Evolutionary conservation across 2,888 invertebrate species (phyloP).

Genomic region (Drosophila testacea): DNA sequence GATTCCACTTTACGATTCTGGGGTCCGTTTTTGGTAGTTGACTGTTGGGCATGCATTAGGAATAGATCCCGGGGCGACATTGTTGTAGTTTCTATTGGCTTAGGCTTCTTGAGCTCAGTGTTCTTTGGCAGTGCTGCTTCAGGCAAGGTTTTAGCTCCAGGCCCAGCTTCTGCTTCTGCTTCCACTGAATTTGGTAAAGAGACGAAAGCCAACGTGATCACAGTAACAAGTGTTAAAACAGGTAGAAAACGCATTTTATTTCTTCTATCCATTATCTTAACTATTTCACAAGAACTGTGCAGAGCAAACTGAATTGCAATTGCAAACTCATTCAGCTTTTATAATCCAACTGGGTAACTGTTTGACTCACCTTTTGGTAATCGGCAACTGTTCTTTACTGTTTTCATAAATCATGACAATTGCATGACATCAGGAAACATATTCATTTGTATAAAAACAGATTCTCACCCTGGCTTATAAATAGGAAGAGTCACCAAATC

Average conservation of each 20-base stretch:
- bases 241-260: conserved; percentile 36
- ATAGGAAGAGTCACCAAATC: not conserved
- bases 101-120: not conserved
- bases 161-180: not conserved
- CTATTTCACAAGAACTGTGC: conserved; percentile 17
- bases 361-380: conserved; percentile 31
- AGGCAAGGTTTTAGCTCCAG: conserved; percentile 2
- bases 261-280: not conserved
- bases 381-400: conserved; percentile 44
- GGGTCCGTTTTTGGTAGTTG: not conserved
- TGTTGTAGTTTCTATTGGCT: conserved; percentile 11
- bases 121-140: not conserved
- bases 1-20: not conserved
- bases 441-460: conserved; percentile 7
- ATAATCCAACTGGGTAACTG: conserved; percentile 12
- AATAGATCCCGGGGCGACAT: conserved; percentile 48
- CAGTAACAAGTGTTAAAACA: conserved; percentile 2
- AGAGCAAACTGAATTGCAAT: conserved; percentile 27
- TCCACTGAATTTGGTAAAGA: not conserved
- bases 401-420: not conserved
- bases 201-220: conserved; percentile 5
- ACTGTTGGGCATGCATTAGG: conserved; percentile 33
- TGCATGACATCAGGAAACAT: not conserved
- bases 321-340: conserved; percentile 26
- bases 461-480: conserved; percentile 29